Percentiles rank a stretch among this genome's conserved stretches.
Evolutionary conservation across 2,888 invertebrate species (phyloP).

Genomic region (Barypeithes pellucidus): DNA sequence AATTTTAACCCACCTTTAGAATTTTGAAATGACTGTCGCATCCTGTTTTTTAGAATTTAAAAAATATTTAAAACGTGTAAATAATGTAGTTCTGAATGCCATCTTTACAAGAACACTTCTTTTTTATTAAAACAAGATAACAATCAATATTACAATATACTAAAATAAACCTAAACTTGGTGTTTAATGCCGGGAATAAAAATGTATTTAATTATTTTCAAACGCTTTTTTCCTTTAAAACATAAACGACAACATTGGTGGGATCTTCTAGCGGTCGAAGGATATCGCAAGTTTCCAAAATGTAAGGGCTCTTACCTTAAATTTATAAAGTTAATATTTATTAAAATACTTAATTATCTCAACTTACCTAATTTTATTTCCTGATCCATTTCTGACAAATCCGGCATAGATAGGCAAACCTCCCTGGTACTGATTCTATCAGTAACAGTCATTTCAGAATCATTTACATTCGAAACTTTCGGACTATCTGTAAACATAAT

Average conservation of each 20-base stretch:
- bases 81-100: too few species aligned
- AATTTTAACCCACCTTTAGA: too few species aligned
- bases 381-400: slow-evolving; percentile 64
- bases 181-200: neutral
- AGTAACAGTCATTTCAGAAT: slow-evolving; percentile 13
- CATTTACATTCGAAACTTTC: slow-evolving; percentile 19
- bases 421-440: slow-evolving; percentile 56
- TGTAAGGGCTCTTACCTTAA: slow-evolving; percentile 65
- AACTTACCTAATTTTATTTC: slow-evolving; percentile 64
- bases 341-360: neutral
- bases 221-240: slow-evolving; percentile 49
- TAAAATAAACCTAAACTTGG: too few species aligned
- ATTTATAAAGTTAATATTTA: slow-evolving; percentile 38
- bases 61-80: too few species aligned
- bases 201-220: slow-evolving; percentile 1
- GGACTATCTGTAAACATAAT: slow-evolving; percentile 57
- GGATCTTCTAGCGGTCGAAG: slow-evolving; percentile 63
- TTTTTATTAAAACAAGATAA: too few species aligned
- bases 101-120: too few species aligned
- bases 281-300: slow-evolving; percentile 66
- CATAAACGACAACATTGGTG: slow-evolving; percentile 65
- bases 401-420: slow-evolving; percentile 68
- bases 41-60: too few species aligned
- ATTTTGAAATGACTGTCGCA: too few species aligned
- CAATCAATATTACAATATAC: too few species aligned